A percentile compares a stretch with the other conserved stretches of the same genome.
phyloP scores from a whole-genome alignment of 2,888 invertebrate genomes.

The Elmis aenea region DNA sequence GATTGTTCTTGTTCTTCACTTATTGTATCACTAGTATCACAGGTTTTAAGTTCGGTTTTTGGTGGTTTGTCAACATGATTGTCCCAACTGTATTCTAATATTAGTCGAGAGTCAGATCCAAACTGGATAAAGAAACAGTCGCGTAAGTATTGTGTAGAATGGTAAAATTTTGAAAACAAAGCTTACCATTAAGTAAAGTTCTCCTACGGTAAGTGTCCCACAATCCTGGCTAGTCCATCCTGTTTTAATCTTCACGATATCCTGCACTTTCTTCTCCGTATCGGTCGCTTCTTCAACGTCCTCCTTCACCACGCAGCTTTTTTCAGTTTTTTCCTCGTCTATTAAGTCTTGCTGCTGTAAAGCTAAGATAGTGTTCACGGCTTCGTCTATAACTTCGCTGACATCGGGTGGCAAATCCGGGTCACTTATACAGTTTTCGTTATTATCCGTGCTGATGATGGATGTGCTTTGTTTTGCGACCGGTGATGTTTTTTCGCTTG shows the following conservation, averaged over 20 bases:
- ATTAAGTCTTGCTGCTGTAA: slow-evolving; percentile 41
- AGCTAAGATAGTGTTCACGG: slow-evolving; percentile 37
- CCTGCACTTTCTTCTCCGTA: slow-evolving; percentile 22
- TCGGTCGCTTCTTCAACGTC: slow-evolving; percentile 32
- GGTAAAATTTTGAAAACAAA: slow-evolving; percentile 1
- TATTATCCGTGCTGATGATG: slow-evolving; percentile 19
- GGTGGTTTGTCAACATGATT: slow-evolving; percentile 24
- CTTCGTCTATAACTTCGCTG: slow-evolving; percentile 34
- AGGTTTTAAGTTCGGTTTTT: slow-evolving; percentile 6
- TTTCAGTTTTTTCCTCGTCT: slow-evolving; percentile 48
- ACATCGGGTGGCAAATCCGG: slow-evolving; percentile 12
- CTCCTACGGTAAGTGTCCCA: slow-evolving; percentile 79
- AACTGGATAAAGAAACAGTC: slow-evolving; percentile 54
- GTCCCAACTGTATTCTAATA: slow-evolving; percentile 77
- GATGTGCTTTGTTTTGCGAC: slow-evolving; percentile 7
- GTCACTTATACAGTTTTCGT: slow-evolving; percentile 25
- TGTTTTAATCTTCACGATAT: slow-evolving; percentile 48
- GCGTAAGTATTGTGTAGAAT: slow-evolving; percentile 2
- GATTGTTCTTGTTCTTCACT: slow-evolving; percentile 2
- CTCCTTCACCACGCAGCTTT: slow-evolving; percentile 46
- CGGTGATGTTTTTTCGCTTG: slow-evolving; percentile 24
- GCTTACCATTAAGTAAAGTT: slow-evolving; percentile 80
- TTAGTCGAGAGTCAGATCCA: slow-evolving; percentile 68
- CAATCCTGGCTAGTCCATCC: slow-evolving; percentile 80
- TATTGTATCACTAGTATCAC: not conserved